phyloP scores from a whole-genome alignment of 2,888 invertebrate species.

The Ennomos fuscantarius region DNA sequence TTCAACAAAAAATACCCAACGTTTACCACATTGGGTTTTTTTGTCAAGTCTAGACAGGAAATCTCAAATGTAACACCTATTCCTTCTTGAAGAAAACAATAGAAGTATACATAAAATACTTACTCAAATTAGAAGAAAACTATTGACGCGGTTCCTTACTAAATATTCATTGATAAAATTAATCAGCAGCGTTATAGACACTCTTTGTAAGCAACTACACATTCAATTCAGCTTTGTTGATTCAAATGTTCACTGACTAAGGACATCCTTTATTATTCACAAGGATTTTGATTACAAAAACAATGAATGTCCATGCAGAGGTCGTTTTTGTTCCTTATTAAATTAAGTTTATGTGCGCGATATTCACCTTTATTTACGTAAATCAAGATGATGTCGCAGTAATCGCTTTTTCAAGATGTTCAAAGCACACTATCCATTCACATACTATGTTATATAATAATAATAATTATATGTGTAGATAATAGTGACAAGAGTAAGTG shows the following conservation, averaged over 20 bases:
- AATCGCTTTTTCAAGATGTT: background rate
- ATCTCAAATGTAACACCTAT: too few relatives aligned
- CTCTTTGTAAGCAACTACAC: constrained; percentile 40
- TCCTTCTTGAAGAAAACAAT: too few relatives aligned
- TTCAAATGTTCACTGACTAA: constrained; percentile 68
- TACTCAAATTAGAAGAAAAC: too few relatives aligned
- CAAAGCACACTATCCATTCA: background rate
- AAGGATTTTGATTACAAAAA: constrained; percentile 74
- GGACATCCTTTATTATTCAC: constrained; percentile 75
- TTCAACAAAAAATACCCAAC: too few relatives aligned
- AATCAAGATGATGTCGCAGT: constrained; percentile 35
- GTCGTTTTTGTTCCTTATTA: constrained; percentile 62
- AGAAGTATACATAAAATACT: too few relatives aligned
- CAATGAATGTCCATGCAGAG: constrained; percentile 72
- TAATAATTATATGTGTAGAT: too few relatives aligned
- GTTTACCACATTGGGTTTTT: too few relatives aligned
- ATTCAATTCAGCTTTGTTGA: constrained; percentile 64
- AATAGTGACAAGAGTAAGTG: too few relatives aligned
- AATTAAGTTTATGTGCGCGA: constrained; percentile 56
- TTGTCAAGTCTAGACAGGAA: too few relatives aligned
- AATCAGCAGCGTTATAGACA: constrained; percentile 10
- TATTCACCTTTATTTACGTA: constrained; percentile 69
- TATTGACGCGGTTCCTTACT: background rate
- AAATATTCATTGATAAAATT: constrained; percentile 9
- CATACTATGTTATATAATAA: too few relatives aligned